Percentiles rank a stretch among this genome's conserved stretches.
phyloP scores from a whole-genome alignment of 2,113 vertebrate genomes.

The Indri indri region DNA sequence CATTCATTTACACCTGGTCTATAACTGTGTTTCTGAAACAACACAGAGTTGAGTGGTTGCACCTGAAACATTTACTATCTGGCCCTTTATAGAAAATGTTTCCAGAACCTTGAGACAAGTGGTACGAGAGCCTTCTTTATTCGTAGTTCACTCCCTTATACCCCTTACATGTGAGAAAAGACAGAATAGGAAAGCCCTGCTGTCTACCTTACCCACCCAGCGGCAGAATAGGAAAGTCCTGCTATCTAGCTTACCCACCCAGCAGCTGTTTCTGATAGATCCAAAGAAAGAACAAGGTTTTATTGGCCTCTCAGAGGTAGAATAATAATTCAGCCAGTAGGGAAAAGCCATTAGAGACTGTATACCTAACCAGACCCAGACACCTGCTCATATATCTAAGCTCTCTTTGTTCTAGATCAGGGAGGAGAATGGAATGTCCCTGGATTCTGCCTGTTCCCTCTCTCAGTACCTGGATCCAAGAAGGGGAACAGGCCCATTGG shows the following conservation, averaged over 20 bases:
- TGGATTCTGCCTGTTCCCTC: neutral
- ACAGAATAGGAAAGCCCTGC: neutral
- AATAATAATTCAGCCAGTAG: neutral
- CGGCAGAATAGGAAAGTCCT: neutral
- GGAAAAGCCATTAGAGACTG: neutral
- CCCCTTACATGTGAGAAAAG: neutral
- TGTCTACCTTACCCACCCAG: neutral
- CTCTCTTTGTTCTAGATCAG: neutral
- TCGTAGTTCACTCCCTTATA: neutral
- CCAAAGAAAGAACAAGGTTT: neutral
- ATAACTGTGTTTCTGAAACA: neutral
- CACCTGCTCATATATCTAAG: neutral
- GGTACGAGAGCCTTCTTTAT: neutral
- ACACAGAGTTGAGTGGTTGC: neutral
- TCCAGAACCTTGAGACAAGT: neutral
- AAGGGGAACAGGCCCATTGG: accelerated
- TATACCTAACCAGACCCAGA: neutral
- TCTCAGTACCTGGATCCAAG: neutral
- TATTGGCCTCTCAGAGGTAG: neutral
- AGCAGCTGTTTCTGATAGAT: neutral
- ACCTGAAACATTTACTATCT: neutral
- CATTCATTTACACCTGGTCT: neutral
- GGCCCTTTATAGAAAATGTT: neutral
- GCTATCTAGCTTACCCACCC: neutral
- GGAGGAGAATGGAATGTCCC: neutral